Base-by-base conservation (phyloP, 2,113 vertebrate genomes). In the Oncorhynchus masou region DNA sequence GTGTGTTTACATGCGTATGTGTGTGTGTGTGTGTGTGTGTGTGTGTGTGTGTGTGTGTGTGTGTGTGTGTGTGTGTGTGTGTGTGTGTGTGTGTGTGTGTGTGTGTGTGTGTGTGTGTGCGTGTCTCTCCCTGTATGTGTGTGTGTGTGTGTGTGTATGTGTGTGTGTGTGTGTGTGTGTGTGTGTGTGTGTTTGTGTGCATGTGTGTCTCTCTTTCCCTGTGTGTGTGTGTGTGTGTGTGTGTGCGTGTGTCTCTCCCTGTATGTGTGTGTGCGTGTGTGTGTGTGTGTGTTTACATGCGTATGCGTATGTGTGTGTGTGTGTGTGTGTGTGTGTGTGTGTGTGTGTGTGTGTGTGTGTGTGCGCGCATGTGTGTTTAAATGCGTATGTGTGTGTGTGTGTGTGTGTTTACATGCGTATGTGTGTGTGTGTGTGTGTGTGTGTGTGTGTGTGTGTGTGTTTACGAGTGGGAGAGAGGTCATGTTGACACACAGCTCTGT, bases 401-500 rank as follows among this genome's bases (percentile, higher is more conserved):
- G 15, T 4, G 51, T 31, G 31, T 4, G 19, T 1, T n/a, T n/a
- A n/a, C n/a, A n/a, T n/a, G n/a, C n/a, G 1, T 20, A 4, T 3
- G 19, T 2, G 54, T 20, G 5, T 20, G 54, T 57, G 1, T 20
- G 16, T 7, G 5, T 6, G 54, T 54, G 51, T 5, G 29, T 31
- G 29, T 31, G 29, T 31, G 29, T 5, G 29, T 31, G 31, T 34
- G 31, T 34, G 31, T 34, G 5, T 34, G 51, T 57, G 4, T 57
- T 1, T 57, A 57, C 19, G 74, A 69, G 75, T 81, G 79, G 81
- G 74, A 80, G 81, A 86, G 78, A 86, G 78, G 85, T 86, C 76
- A 85, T 75, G 67, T 88, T 83, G 77, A 80, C 65, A 80, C 77
- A 75, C 74, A 68, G 54, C 45, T 78, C 85, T 88, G 85, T 87